Evolutionary conservation across 1,140 invertebrate genomes (phyloP).

Genomic region (Heliconius eleuchia): DNA sequence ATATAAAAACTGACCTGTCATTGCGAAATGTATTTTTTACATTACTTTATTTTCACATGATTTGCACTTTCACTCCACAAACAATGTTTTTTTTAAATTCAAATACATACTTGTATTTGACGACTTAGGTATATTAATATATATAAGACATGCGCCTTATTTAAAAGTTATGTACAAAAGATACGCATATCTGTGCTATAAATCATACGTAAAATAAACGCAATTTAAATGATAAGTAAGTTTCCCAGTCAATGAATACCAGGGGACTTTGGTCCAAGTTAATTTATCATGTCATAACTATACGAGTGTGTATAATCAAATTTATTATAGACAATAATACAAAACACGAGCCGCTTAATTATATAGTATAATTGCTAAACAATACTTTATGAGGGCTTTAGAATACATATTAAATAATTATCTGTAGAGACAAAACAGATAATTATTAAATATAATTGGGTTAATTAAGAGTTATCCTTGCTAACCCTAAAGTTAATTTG

Average conservation of each 20-base stretch:
- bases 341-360: not conserved
- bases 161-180: not conserved
- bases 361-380: not conserved
- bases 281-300: not conserved
- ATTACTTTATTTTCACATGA: not conserved
- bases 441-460: too few relatives aligned
- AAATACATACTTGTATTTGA: not conserved
- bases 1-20: not conserved
- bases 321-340: not conserved
- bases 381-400: too few relatives aligned
- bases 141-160: not conserved
- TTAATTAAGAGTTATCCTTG: too few relatives aligned
- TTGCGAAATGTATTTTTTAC: not conserved
- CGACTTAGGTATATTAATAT: not conserved
- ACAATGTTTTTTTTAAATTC: not conserved
- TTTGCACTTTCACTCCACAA: not conserved
- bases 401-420: too few relatives aligned
- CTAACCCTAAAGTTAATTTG: too few relatives aligned
- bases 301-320: not conserved
- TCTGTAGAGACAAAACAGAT: too few relatives aligned
- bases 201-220: conserved; percentile 10
- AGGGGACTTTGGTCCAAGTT: not conserved
- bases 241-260: not conserved
- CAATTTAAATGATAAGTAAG: conserved; percentile 1
- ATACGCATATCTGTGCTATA: conserved; percentile 6